Evolutionary conservation across 2,113 vertebrate genomes (phyloP).

Genomic region (Albula goreensis): DNA sequence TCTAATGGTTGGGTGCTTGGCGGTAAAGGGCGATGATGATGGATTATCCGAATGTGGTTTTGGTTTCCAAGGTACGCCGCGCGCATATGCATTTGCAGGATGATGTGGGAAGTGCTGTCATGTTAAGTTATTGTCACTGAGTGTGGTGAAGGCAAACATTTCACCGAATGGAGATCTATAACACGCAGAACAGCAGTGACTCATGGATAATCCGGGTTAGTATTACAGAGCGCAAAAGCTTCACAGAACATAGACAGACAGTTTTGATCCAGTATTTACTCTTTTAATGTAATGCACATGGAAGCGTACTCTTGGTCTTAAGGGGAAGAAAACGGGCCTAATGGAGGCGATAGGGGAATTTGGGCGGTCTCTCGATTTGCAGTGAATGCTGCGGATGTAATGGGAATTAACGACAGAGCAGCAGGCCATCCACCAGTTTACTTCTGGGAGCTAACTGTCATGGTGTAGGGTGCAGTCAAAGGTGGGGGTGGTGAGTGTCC

Average conservation of each 20-base stretch:
- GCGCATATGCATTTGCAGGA: background rate
- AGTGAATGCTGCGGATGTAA: background rate
- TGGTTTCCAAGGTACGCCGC: background rate
- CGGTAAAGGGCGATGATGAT: background rate
- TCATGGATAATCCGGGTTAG: background rate
- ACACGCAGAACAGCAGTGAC: background rate
- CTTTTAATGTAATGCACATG: background rate
- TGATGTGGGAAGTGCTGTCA: conserved; percentile 7
- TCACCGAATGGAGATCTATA: background rate
- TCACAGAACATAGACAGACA: background rate
- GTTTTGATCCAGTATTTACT: background rate
- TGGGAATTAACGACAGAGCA: background rate
- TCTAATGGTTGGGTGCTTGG: conserved; percentile 34
- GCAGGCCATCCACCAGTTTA: background rate
- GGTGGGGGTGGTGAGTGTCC: conserved; percentile 39
- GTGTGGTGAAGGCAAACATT: background rate
- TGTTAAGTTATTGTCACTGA: conserved; percentile 4
- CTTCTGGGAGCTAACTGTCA: conserved; percentile 22
- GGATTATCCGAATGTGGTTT: background rate
- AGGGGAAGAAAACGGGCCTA: background rate
- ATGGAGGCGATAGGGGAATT: background rate
- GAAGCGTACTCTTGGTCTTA: background rate
- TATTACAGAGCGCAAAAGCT: background rate
- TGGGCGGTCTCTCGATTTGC: background rate
- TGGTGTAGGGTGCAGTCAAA: background rate